Evolutionary conservation across 2,797 vertebrate genomes (phyloP).

Genomic region (Gobionotothen gibberifrons): DNA sequence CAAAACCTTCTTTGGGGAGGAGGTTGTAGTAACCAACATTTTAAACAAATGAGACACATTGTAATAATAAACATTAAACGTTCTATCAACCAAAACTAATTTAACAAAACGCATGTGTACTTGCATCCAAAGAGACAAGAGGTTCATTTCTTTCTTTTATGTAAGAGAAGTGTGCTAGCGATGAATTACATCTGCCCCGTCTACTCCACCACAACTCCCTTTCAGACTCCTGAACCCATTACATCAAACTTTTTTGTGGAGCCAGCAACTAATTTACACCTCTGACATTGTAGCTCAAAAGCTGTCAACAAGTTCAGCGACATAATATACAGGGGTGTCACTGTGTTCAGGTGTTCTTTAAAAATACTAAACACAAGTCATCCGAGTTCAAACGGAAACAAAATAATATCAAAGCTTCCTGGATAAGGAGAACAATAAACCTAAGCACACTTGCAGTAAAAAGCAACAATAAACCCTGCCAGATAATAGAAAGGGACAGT

Average conservation of each 20-base stretch:
- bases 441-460: neutral
- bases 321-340: conserved; percentile 33
- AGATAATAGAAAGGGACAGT: neutral
- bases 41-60: neutral
- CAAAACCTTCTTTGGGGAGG: no score
- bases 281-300: conserved; percentile 37
- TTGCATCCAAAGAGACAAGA: neutral
- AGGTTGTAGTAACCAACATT: no score
- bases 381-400: conserved; percentile 9
- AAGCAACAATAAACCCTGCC: neutral
- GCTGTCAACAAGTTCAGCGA: conserved; percentile 33
- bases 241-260: conserved; percentile 55
- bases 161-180: conserved; percentile 21
- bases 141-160: conserved; percentile 15
- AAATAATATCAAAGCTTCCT: neutral
- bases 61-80: neutral
- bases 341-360: conserved; percentile 22
- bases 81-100: conserved; percentile 1
- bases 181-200: conserved; percentile 42
- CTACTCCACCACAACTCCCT: conserved; percentile 31
- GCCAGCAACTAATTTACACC: conserved; percentile 53
- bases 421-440: conserved; percentile 12
- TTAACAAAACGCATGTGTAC: neutral
- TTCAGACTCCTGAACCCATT: conserved; percentile 49
- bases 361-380: conserved; percentile 4